phyloP scores from a whole-genome alignment of 2,797 vertebrate genomes.

The Crotalus adamanteus region DNA sequence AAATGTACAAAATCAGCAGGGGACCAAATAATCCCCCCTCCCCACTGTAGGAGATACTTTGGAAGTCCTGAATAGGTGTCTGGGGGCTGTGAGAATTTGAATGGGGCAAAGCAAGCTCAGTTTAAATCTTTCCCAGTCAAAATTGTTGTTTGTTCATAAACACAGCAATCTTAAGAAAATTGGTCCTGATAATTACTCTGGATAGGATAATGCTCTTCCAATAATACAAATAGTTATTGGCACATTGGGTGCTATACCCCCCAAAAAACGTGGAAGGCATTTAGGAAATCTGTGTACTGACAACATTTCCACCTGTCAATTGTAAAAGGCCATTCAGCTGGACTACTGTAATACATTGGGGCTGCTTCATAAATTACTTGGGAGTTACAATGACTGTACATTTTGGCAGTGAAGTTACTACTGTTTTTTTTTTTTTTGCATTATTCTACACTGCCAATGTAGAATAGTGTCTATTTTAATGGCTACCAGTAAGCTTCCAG shows the following conservation, averaged over 20 bases:
- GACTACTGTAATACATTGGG: background rate
- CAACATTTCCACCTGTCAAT: background rate
- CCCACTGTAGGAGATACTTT: background rate
- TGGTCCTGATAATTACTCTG: background rate
- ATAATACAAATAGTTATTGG: background rate
- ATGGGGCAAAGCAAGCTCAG: background rate
- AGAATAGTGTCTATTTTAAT: background rate
- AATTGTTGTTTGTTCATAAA: background rate
- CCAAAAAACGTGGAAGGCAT: background rate
- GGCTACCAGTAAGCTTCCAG: background rate
- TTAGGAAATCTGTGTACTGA: background rate
- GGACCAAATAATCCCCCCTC: too few relatives aligned
- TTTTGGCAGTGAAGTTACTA: background rate
- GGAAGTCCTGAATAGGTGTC: background rate
- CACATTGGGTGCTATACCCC: background rate
- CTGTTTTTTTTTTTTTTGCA: fast-evolving
- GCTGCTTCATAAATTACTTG: background rate
- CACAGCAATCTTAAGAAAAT: background rate
- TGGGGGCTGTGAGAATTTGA: background rate
- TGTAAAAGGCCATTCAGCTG: background rate
- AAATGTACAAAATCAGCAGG: too few relatives aligned
- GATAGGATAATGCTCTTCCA: background rate
- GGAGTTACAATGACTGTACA: background rate
- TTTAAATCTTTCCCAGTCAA: background rate
- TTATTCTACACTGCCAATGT: background rate